A percentile compares a stretch with the other conserved stretches of the same genome.
Evolutionary conservation across 2,888 invertebrate genomes (phyloP).

Genomic region (Agriotes lineatus): DNA sequence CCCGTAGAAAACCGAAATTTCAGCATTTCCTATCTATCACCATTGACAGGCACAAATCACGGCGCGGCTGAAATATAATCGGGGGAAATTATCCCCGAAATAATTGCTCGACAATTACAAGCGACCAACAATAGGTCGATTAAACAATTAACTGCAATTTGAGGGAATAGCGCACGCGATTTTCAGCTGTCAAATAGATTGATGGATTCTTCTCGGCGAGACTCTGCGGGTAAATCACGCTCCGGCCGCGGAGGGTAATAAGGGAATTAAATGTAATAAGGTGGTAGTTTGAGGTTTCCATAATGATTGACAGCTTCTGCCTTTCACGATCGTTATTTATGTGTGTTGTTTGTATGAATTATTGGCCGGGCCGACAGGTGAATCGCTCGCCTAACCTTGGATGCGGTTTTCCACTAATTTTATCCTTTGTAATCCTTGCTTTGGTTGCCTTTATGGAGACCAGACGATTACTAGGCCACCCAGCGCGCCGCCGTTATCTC

Average conservation of each 20-base stretch:
- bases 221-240: conserved; percentile 39
- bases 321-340: conserved; percentile 59
- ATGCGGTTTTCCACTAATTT: conserved; percentile 23
- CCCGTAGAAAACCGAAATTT: conserved; percentile 32
- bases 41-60: conserved; percentile 63
- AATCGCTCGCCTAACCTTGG: conserved; percentile 20
- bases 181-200: conserved; percentile 62
- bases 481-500: too few species aligned
- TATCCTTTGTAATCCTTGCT: background rate
- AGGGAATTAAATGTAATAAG: conserved; percentile 49
- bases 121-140: conserved; percentile 59
- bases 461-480: background rate
- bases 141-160: conserved; percentile 65
- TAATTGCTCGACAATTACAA: conserved; percentile 50
- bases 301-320: conserved; percentile 63
- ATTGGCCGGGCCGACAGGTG: conserved; percentile 29
- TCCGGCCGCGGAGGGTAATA: conserved; percentile 44
- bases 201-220: conserved; percentile 55
- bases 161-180: conserved; percentile 61
- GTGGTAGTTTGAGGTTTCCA: conserved; percentile 54
- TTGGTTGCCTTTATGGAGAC: background rate
- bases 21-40: conserved; percentile 62
- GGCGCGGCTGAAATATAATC: conserved; percentile 56
- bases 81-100: conserved; percentile 56
- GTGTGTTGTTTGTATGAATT: conserved; percentile 49